phyloP scores from a whole-genome alignment of 2,113 vertebrate genomes.

The Rhea americana region DNA sequence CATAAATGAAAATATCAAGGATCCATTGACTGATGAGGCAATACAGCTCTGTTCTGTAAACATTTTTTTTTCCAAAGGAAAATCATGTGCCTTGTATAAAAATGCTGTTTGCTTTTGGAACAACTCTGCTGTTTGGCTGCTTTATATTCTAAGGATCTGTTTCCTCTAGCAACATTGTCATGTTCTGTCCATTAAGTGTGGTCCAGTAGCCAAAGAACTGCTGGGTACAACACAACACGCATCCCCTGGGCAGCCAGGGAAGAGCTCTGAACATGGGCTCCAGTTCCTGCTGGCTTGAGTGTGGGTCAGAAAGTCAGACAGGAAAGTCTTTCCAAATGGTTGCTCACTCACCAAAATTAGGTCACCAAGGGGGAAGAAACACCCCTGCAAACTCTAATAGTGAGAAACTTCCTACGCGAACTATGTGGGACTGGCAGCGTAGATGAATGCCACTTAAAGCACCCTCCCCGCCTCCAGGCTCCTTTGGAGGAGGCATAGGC shows the following conservation, averaged over 20 bases:
- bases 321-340: slow-evolving; percentile 3
- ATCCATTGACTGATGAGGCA: slow-evolving; percentile 63
- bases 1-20: slow-evolving; percentile 72
- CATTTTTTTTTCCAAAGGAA: slow-evolving; percentile 52
- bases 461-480: slow-evolving; percentile 5
- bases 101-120: slow-evolving; percentile 55
- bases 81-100: slow-evolving; percentile 59
- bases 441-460: neutral
- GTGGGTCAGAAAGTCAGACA: neutral
- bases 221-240: rapidly evolving
- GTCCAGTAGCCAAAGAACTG: neutral
- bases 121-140: neutral
- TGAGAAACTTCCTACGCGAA: slow-evolving; percentile 45
- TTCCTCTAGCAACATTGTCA: neutral
- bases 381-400: slow-evolving; percentile 21
- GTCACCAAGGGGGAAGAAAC: slow-evolving; percentile 47
- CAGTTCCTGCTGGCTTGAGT: neutral
- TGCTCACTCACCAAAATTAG: slow-evolving; percentile 42
- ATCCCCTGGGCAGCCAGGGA: neutral
- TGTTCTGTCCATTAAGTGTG: neutral
- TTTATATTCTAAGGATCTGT: neutral
- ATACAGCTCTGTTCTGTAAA: slow-evolving; percentile 64
- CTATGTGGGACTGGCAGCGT: slow-evolving; percentile 34
- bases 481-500: neutral
- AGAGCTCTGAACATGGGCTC: neutral